phyloP scores from a whole-genome alignment of 2,113 vertebrate genomes.

The Xerus inauris region DNA sequence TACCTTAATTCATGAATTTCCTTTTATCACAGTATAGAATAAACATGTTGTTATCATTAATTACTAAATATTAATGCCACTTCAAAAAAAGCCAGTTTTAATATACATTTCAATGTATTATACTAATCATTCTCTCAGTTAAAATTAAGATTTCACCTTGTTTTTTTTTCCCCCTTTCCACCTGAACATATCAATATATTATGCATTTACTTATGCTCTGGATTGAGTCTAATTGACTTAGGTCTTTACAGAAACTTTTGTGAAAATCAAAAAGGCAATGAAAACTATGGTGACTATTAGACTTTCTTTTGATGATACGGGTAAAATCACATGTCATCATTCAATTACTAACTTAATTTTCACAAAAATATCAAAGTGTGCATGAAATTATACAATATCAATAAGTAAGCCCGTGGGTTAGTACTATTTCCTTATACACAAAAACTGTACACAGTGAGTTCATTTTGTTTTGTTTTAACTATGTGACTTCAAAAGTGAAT shows the following conservation, averaged over 20 bases:
- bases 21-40: not conserved
- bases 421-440: not conserved
- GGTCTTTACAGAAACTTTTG: not conserved
- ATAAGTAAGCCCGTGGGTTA: not conserved
- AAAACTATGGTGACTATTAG: not conserved
- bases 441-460: not conserved
- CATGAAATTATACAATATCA: not conserved
- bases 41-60: not conserved
- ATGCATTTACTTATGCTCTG: not conserved
- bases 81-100: not conserved
- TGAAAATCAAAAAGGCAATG: not conserved
- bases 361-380: not conserved
- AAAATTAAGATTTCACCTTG: not conserved
- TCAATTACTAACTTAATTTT: conserved; percentile 32
- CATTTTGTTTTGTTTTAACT: not conserved
- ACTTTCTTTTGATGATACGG: conserved; percentile 4
- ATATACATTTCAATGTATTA: not conserved
- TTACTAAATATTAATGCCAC: not conserved
- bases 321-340: not conserved
- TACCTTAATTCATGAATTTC: conserved; percentile 11
- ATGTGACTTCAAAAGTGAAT: not conserved
- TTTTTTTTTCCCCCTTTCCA: not conserved
- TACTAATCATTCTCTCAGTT: conserved; percentile 8
- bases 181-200: not conserved
- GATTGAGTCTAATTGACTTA: not conserved